Evolutionary conservation across 2,113 vertebrate genomes (phyloP).

Genomic region (Coreoperca whiteheadi): DNA sequence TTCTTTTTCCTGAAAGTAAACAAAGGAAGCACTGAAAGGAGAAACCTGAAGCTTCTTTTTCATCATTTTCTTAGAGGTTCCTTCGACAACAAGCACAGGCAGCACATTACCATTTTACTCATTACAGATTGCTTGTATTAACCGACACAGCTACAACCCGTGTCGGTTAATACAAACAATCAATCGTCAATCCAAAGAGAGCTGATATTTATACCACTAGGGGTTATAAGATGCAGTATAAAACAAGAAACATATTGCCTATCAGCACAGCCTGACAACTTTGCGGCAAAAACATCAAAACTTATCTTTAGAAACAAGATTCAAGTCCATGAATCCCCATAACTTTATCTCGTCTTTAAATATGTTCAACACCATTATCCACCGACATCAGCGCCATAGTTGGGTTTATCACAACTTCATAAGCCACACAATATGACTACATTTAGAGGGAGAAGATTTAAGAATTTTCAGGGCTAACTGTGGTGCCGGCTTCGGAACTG

Average conservation of each 20-base stretch:
- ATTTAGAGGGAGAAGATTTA: not conserved
- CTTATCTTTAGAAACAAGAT: not conserved
- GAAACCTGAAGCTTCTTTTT: constrained; percentile 36
- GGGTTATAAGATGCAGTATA: not conserved
- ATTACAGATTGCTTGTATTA: too few species aligned
- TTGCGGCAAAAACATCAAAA: not conserved
- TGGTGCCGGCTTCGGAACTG: not conserved
- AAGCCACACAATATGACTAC: not conserved
- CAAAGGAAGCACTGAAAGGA: not conserved
- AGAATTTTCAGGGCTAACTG: not conserved
- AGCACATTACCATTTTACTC: not conserved
- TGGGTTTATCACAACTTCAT: not conserved
- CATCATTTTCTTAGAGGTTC: constrained; percentile 3
- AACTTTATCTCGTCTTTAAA: not conserved
- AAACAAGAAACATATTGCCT: not conserved
- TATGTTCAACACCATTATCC: not conserved
- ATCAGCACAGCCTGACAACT: not conserved
- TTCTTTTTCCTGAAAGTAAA: not conserved
- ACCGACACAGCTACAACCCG: too few species aligned
- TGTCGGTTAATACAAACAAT: not conserved
- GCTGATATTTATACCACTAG: not conserved
- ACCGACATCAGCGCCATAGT: not conserved
- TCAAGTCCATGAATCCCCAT: not conserved
- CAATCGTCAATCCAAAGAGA: not conserved
- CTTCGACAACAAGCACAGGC: not conserved